A percentile compares a stretch with the other conserved stretches of the same genome.
These are phyloP conservation scores for Cryptocheilus praepositus DNA, from an alignment of 2,888 invertebrate genomes.

Conservation along the genomic window DNA sequence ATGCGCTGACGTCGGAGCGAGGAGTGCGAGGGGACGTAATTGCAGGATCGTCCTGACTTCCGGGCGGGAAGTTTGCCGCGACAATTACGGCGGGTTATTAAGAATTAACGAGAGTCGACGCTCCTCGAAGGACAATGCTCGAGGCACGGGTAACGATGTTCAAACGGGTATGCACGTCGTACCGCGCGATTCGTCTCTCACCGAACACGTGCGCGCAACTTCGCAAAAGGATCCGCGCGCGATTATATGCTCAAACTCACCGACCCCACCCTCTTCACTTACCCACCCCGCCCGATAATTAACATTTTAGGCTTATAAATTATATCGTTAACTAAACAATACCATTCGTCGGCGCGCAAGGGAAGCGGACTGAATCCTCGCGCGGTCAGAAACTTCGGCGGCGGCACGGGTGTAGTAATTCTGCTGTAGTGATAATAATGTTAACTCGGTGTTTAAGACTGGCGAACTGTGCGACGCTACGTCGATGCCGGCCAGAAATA, in stretches of 20 bases:
- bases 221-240: conserved; percentile 26
- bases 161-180: not conserved
- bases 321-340: conserved; percentile 40
- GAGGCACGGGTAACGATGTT: not conserved
- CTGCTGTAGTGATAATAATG: conserved; percentile 56
- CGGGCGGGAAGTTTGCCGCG: not conserved
- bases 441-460: conserved; percentile 57
- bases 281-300: conserved; percentile 19
- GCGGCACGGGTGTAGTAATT: conserved; percentile 43
- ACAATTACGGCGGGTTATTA: conserved; percentile 24
- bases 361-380: conserved; percentile 18
- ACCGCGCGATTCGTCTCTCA: not conserved
- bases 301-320: conserved; percentile 39
- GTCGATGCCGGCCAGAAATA: not conserved
- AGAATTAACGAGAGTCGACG: conserved; percentile 16
- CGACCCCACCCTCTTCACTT: conserved; percentile 38
- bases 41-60: no score
- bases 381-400: conserved; percentile 26
- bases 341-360: conserved; percentile 22
- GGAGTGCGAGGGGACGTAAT: no score
- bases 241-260: conserved; percentile 6
- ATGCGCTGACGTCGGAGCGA: no score
- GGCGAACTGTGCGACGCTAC: conserved; percentile 45
- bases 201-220: not conserved
- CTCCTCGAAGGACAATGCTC: conserved; percentile 15